phyloP scores from a whole-genome alignment of 2,797 vertebrate species.

The Danio albolineatus region DNA sequence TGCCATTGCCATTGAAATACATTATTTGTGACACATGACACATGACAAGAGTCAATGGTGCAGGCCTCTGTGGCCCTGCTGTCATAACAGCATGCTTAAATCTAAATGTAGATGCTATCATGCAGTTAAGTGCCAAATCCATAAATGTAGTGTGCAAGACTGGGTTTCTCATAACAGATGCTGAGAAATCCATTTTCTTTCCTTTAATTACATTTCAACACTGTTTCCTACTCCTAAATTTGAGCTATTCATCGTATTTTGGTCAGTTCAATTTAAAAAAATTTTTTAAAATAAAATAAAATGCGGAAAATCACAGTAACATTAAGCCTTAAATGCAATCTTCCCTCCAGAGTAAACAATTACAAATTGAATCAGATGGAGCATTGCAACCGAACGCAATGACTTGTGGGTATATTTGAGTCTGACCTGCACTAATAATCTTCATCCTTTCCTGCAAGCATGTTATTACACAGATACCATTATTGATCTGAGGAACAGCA shows the following conservation, averaged over 20 bases:
- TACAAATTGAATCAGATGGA: conserved; percentile 48
- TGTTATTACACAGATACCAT: conserved; percentile 9
- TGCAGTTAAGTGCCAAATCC: conserved; percentile 35
- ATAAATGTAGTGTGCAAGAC: conserved; percentile 38
- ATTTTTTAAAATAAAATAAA: not conserved
- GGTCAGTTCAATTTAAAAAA: conserved; percentile 68
- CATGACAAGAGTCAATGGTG: conserved; percentile 29
- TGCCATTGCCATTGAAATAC: not conserved
- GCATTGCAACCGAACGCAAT: conserved; percentile 20
- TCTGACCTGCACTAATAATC: conserved; percentile 23
- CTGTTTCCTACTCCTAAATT: conserved; percentile 54
- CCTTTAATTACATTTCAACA: conserved; percentile 69
- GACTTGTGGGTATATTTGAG: conserved; percentile 34
- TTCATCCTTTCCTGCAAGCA: conserved; percentile 27
- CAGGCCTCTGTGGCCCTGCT: conserved; percentile 15
- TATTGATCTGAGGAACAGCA: conserved; percentile 33
- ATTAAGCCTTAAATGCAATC: conserved; percentile 7
- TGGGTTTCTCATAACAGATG: conserved; percentile 47
- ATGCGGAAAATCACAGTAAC: not conserved
- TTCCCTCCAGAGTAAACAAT: conserved; percentile 51
- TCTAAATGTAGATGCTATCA: conserved; percentile 43
- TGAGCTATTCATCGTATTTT: conserved; percentile 69
- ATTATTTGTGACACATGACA: conserved; percentile 22
- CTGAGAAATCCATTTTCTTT: conserved; percentile 69
- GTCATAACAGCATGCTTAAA: conserved; percentile 33